Conservation (phyloP, 2,113 vertebrate genomes). For the Misgurnus mizolepis region DNA sequence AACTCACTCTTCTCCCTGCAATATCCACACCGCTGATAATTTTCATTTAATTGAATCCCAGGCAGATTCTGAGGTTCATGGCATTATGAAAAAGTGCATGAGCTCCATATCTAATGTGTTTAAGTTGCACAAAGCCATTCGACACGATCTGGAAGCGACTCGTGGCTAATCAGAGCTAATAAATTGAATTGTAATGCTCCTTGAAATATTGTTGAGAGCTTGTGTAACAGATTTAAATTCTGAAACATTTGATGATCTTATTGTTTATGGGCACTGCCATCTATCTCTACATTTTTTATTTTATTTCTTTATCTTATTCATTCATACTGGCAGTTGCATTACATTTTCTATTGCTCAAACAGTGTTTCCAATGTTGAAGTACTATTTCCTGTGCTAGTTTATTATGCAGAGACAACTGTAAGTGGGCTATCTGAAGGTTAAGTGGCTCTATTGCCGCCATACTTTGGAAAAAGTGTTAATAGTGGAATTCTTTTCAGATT, state of each 20-base stretch:
- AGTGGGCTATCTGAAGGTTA: too few relatives aligned
- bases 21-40: slow-evolving; percentile 45
- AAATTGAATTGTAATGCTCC: slow-evolving; percentile 33
- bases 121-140: slow-evolving; percentile 28
- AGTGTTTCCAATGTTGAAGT: too few relatives aligned
- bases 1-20: slow-evolving; percentile 16
- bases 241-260: slow-evolving; percentile 12
- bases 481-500: too few relatives aligned
- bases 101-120: slow-evolving; percentile 46
- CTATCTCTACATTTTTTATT: background rate
- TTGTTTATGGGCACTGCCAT: background rate
- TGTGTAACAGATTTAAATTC: slow-evolving; percentile 1
- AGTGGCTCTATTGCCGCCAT: too few relatives aligned
- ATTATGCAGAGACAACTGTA: too few relatives aligned
- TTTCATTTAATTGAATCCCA: slow-evolving; percentile 60
- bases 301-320: background rate
- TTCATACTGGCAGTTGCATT: background rate
- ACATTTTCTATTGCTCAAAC: background rate
- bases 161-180: slow-evolving; percentile 33
- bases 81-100: slow-evolving; percentile 40
- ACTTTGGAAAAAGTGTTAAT: too few relatives aligned
- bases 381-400: too few relatives aligned
- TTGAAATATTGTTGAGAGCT: slow-evolving; percentile 10
- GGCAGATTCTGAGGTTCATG: slow-evolving; percentile 42
- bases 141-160: slow-evolving; percentile 15